Base-by-base conservation (phyloP, 2,797 vertebrate genomes). In the Novumbra hubbsi region DNA sequence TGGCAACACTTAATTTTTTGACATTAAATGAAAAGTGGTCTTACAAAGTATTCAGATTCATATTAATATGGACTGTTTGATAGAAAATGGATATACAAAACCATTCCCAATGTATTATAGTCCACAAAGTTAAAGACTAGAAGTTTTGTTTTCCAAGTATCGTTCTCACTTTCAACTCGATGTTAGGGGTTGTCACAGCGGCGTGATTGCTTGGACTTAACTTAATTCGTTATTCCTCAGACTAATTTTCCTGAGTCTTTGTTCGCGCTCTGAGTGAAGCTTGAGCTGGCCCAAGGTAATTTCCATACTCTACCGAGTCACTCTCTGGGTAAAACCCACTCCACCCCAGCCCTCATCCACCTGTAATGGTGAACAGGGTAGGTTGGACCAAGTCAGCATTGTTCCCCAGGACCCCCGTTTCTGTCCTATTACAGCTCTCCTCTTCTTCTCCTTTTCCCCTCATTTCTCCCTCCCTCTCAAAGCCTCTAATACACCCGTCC, bases 271-370 rank as follows among this genome's bases (percentile, higher is more conserved):
- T 83, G 81, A 84, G 83, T 68, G 82, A 60, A 82, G 79, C 84
- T 85, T 84, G 86, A 83, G 85, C 88, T 87, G 86, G 84, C 75
- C 78, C 85, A 72, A 78, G 82, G 89, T 90, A 85, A 90, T 87
- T 90, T 89, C 83, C 85, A 80, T 74, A 88, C 90, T 85, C 87
- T 0, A 71, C 84, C 83, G 89, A 90, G 80, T 82, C 83, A 89
- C 85, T 80, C 76, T 91, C 88, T 86, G 78, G 77, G 81, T 73
- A 82, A 88, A 88, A 91, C 89, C 88, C 87, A 81, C 71, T 80
- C 80, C 86, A 86, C 89, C 88, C 80, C 86, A 77, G 60, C 86
- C 77, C 83, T 88, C 84, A 91, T 85, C 85, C 80, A 76, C 0
- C 38, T 76, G 75, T 89, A 85, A 88, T 82, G 71, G 89, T 83